These are phyloP conservation scores for Anastatus disparis DNA, from an alignment of 1,140 invertebrate genomes.

Conservation along the genomic window DNA sequence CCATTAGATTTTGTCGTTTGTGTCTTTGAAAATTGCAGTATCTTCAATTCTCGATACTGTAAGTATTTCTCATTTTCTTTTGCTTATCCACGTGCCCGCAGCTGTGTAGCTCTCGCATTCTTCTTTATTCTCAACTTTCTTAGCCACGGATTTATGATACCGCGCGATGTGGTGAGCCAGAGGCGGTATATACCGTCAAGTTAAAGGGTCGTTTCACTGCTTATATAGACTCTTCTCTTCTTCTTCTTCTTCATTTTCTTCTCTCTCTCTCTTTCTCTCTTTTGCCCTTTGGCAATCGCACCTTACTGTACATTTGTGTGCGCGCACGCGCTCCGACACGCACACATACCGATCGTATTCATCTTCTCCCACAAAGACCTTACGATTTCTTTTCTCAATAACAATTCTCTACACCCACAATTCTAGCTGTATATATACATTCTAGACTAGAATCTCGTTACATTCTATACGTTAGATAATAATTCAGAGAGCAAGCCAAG, in stretches of 20 bases:
- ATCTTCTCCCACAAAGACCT: background rate
- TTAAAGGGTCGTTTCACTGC: conserved; percentile 37
- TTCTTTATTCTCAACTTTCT: conserved; percentile 39
- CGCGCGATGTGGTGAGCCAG: too few relatives aligned
- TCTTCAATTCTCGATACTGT: background rate
- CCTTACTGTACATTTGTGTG: too few relatives aligned
- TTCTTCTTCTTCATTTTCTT: background rate
- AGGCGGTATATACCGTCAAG: conserved; percentile 34
- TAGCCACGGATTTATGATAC: conserved; percentile 44
- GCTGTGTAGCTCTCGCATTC: background rate
- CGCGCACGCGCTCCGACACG: too few relatives aligned
- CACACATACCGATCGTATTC: conserved; percentile 11
- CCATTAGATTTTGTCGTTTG: too few relatives aligned
- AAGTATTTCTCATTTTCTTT: background rate
- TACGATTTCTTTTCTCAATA: too few relatives aligned
- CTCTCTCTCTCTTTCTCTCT: background rate
- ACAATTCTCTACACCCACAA: conserved; percentile 2
- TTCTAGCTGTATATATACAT: too few relatives aligned
- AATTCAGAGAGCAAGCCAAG: too few relatives aligned
- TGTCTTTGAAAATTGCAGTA: background rate
- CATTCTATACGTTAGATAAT: background rate
- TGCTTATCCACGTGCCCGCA: background rate
- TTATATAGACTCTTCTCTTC: background rate
- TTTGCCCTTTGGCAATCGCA: conserved; percentile 1
- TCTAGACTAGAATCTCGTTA: conserved; percentile 11